Base-by-base conservation (phyloP, 2,888 invertebrate species). In the Entomobrya multifasciata region DNA sequence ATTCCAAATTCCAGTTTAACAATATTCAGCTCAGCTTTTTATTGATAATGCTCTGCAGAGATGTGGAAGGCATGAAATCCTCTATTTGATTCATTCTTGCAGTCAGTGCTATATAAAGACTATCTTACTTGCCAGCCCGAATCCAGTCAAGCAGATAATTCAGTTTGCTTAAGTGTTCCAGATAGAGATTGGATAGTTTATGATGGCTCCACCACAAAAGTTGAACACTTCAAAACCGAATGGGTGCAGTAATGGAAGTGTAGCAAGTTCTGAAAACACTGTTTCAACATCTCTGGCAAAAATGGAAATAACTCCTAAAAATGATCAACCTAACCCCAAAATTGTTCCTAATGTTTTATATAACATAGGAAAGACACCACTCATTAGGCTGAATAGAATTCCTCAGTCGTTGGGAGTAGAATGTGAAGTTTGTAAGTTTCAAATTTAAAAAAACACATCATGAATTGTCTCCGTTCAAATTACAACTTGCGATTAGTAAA, bases 361-460 rank as follows among this genome's bases (percentile, higher is more conserved):
- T 90, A 95, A 94, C 0, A 96, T 98, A 92, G 98, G 97, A 55
- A 95, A 96, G 92, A 97, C 97, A 2, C 97, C 97, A 1, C 92
- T 98, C 91, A 95, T 98, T 3, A 95, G 94, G 91, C 93, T 98
- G 11, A 96, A 96, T 91, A 95, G 94, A 89, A 96, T 98, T 91
- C 96, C 97, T 0, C 94, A 95, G 92, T 93, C 94, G 47, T 94
- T 95, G 92, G 96, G 96, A 25, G 93, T 98, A 49, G 94, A 96
- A 92, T 98, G 97, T 92, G 96, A 97, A 92, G 95, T 98, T 93
- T 95, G 97, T 97, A 94, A 95, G 96, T 95, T 55, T 1, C n/a
- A 27, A 27, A 25, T 22, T 25, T 15, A 49, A 49, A n/a, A 49
- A n/a, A 36, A 36, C 17, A 52, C 20, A n/a, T n/a, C 3, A 52